Percentiles rank a stretch among this genome's conserved stretches.
phyloP scores from a whole-genome alignment of 2,888 invertebrate species.

The Drosophila ustulata region DNA sequence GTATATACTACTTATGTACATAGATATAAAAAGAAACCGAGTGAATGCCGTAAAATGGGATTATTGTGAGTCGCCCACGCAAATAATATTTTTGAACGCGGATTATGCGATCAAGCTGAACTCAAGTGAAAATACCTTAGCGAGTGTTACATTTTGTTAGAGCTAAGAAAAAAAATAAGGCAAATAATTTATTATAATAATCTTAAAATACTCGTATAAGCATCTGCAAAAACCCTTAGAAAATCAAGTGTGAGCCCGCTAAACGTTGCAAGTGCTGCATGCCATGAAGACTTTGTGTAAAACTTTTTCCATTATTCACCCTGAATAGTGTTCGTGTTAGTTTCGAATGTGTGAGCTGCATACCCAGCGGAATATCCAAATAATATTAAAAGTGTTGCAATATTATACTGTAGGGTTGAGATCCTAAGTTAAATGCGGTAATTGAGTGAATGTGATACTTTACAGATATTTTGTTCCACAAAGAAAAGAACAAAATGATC shows the following conservation, averaged over 20 bases:
- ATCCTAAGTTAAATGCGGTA: not conserved
- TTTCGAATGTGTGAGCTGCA: slow-evolving; percentile 36
- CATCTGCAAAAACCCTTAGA: slow-evolving; percentile 20
- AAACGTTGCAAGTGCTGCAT: slow-evolving; percentile 52
- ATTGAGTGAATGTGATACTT: not conserved
- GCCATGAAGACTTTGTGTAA: slow-evolving; percentile 45
- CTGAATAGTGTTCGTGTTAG: slow-evolving; percentile 38
- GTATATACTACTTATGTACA: not conserved
- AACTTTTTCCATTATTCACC: slow-evolving; percentile 68
- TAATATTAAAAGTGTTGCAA: slow-evolving; percentile 8
- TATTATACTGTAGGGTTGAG: not conserved
- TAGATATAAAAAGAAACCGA: slow-evolving; percentile 8
- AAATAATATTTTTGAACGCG: slow-evolving; percentile 54
- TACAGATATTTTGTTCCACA: no score
- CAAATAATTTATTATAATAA: slow-evolving; percentile 36
- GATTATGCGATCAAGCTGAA: slow-evolving; percentile 69
- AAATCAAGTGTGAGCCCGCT: slow-evolving; percentile 33
- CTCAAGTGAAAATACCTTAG: slow-evolving; percentile 64
- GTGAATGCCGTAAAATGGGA: slow-evolving; percentile 63
- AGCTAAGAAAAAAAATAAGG: slow-evolving; percentile 5
- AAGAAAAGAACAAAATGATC: no score
- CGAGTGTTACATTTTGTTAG: slow-evolving; percentile 58
- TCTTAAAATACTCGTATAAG: slow-evolving; percentile 14
- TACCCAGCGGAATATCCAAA: slow-evolving; percentile 18
- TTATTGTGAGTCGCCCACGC: slow-evolving; percentile 64